Percentiles rank a stretch among this genome's conserved stretches.
Evolutionary conservation across 2,888 invertebrate species (phyloP).

Genomic region (Seladonia tumulorum): DNA sequence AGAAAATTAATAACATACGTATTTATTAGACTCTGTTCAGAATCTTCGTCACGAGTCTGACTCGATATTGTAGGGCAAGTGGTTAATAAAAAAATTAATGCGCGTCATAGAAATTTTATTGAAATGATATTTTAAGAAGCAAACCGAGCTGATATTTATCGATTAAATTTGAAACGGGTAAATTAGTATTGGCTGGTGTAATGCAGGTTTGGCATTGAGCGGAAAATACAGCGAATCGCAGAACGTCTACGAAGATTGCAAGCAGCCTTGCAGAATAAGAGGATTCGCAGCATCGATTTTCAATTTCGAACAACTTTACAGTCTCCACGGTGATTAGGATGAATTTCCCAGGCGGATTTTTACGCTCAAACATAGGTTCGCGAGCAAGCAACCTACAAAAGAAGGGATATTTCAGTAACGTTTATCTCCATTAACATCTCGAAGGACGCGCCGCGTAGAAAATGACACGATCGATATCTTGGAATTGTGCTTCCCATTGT

Average conservation of each 20-base stretch:
- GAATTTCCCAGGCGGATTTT: neutral
- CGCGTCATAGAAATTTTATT: too few species aligned
- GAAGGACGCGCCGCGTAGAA: slow-evolving; percentile 55
- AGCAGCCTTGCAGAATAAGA: neutral
- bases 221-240: neutral
- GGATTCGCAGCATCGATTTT: neutral
- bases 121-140: too few species aligned
- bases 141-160: too few species aligned
- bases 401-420: slow-evolving; percentile 53
- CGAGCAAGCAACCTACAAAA: slow-evolving; percentile 21
- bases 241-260: neutral
- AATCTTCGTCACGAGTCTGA: too few species aligned
- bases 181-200: neutral
- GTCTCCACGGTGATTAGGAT: neutral
- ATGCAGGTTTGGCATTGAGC: neutral
- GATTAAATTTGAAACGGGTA: neutral
- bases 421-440: slow-evolving; percentile 57
- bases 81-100: too few species aligned
- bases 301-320: neutral
- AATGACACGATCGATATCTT: slow-evolving; percentile 61
- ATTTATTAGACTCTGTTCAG: too few species aligned
- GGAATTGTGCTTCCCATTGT: slow-evolving; percentile 52
- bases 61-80: too few species aligned
- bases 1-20: too few species aligned
- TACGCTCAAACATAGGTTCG: slow-evolving; percentile 35